Conservation (phyloP, 2,797 vertebrate genomes). For the Margarornis squamiger region DNA sequence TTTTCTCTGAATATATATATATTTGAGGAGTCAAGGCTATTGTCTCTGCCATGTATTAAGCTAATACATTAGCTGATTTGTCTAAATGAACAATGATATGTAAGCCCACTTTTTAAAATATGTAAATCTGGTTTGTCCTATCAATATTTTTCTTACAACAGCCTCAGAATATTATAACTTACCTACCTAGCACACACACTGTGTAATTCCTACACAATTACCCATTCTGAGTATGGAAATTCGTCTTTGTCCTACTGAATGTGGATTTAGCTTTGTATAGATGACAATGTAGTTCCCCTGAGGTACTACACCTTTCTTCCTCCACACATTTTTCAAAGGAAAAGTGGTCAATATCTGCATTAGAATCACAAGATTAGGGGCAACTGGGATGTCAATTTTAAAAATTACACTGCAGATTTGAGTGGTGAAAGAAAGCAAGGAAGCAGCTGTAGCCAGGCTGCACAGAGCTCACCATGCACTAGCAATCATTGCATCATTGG, state of each 20-base stretch:
- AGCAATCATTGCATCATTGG: not conserved
- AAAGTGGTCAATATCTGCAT: constrained; percentile 31
- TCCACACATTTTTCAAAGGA: not conserved
- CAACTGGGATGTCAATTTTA: not conserved
- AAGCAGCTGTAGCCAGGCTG: not conserved
- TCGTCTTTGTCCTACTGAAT: not conserved
- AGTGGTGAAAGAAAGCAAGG: not conserved
- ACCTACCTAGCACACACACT: not conserved
- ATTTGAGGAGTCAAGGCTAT: not conserved
- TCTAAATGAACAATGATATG: not conserved
- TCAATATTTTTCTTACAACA: not conserved
- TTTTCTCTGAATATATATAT: not conserved
- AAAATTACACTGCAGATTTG: not conserved
- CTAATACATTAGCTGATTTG: not conserved
- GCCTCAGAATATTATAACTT: not conserved
- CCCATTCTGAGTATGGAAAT: constrained; percentile 1
- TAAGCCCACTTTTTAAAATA: not conserved
- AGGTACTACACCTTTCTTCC: not conserved
- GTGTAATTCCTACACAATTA: not conserved
- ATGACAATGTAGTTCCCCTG: not conserved
- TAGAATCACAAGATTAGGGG: not conserved
- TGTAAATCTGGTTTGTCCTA: not conserved
- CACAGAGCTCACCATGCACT: not conserved
- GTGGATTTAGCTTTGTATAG: not conserved
- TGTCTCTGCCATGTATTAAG: not conserved